Conservation (phyloP, 1,140 invertebrate species). For the Littorina saxatilis region DNA sequence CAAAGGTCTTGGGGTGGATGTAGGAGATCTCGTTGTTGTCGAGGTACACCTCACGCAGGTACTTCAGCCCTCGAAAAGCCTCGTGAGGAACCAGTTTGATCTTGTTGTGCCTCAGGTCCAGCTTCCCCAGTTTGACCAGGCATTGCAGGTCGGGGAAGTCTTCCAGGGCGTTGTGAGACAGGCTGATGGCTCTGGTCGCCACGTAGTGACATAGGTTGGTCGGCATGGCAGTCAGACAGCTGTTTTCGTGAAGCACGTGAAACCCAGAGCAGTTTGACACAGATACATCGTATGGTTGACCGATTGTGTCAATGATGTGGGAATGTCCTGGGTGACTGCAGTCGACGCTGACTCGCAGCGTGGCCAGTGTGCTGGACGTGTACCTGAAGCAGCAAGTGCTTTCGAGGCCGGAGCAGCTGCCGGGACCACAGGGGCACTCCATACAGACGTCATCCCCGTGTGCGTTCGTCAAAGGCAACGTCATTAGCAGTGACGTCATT, state of each 20-base stretch:
- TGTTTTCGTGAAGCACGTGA: not conserved
- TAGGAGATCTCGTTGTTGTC: constrained; percentile 4
- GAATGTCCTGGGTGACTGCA: too few species aligned
- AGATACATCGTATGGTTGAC: too few species aligned
- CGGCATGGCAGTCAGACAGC: not conserved
- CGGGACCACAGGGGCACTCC: too few species aligned
- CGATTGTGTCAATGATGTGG: too few species aligned
- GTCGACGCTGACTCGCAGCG: too few species aligned
- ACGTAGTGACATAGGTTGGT: not conserved
- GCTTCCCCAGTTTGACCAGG: not conserved
- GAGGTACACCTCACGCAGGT: not conserved
- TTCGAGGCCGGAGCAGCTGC: too few species aligned
- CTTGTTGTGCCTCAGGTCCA: not conserved
- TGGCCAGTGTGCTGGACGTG: too few species aligned
- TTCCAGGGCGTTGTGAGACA: not conserved
- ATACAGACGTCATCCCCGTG: too few species aligned
- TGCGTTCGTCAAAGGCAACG: too few species aligned
- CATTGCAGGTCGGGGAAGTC: not conserved
- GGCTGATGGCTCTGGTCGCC: not conserved
- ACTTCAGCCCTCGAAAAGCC: not conserved
- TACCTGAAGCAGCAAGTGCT: too few species aligned
- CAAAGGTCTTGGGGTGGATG: not conserved
- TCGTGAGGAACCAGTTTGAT: not conserved
- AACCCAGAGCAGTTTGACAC: not conserved
- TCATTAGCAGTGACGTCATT: too few species aligned